A percentile compares a stretch with the other conserved stretches of the same genome.
These are phyloP conservation scores for Rhinoptilus africanus DNA, from an alignment of 2,113 vertebrate genomes.

Conservation along the genomic window DNA sequence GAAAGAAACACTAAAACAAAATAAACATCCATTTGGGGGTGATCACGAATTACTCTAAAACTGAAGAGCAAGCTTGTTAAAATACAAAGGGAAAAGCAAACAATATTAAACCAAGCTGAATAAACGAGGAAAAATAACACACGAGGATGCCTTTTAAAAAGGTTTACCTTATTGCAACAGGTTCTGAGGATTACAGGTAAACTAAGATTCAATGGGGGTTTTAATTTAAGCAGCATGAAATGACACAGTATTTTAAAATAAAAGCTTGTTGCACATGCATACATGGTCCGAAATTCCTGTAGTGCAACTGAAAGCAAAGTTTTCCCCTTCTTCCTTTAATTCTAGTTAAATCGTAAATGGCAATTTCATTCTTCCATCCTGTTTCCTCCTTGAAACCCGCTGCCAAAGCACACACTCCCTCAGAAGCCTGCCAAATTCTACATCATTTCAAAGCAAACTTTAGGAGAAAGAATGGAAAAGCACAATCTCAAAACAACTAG, in stretches of 20 bases:
- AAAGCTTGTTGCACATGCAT: background rate
- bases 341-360: background rate
- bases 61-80: constrained; percentile 45
- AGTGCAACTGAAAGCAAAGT: background rate
- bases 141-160: background rate
- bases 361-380: constrained; percentile 18
- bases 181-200: background rate
- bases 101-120: constrained; percentile 22
- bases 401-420: constrained; percentile 10
- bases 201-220: background rate
- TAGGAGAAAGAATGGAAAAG: constrained; percentile 10
- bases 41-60: constrained; percentile 66
- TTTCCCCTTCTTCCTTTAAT: background rate
- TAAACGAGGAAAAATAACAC: background rate
- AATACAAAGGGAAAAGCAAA: constrained; percentile 58
- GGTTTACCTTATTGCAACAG: background rate
- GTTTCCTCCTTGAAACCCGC: background rate
- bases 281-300: background rate
- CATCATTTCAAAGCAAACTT: constrained; percentile 2
- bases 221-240: background rate
- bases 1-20: constrained; percentile 76
- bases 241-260: background rate
- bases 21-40: constrained; percentile 71
- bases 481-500: background rate
- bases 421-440: constrained; percentile 8